phyloP scores from a whole-genome alignment of 2,113 vertebrate genomes.

The Crotalus viridis region DNA sequence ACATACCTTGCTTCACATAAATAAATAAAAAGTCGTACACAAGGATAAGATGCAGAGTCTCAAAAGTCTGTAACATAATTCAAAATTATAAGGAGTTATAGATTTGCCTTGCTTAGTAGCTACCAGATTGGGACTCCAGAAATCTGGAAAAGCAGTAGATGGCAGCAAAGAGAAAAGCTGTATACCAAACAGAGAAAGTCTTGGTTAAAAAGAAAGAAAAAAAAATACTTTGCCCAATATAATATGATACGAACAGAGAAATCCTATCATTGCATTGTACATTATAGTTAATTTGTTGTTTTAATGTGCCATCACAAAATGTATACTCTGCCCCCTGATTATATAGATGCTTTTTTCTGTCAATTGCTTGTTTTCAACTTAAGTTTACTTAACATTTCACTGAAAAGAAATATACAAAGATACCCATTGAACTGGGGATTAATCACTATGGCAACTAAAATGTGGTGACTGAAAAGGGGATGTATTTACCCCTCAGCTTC shows the following conservation, averaged over 20 bases:
- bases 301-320: conserved; percentile 52
- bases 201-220: conserved; percentile 1
- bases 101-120: conserved; percentile 7
- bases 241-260: conserved; percentile 29
- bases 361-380: conserved; percentile 66
- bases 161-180: background rate
- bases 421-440: conserved; percentile 78
- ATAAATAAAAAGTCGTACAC: background rate
- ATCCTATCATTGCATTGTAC: conserved; percentile 34
- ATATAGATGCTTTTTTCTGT: conserved; percentile 47
- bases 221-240: conserved; percentile 32
- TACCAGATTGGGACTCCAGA: background rate
- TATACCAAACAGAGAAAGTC: background rate
- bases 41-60: background rate
- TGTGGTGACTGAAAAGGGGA: conserved; percentile 69
- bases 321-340: conserved; percentile 62
- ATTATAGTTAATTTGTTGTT: conserved; percentile 48
- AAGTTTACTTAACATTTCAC: conserved; percentile 75
- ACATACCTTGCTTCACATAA: background rate
- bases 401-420: conserved; percentile 80
- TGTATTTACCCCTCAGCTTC: conserved; percentile 74
- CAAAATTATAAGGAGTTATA: conserved; percentile 9
- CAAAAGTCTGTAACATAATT: conserved; percentile 15
- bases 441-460: conserved; percentile 76
- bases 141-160: background rate